A percentile compares a stretch with the other conserved stretches of the same genome.
Conservation (phyloP, 2,888 invertebrate species). For the Eupelmus urozonus region DNA sequence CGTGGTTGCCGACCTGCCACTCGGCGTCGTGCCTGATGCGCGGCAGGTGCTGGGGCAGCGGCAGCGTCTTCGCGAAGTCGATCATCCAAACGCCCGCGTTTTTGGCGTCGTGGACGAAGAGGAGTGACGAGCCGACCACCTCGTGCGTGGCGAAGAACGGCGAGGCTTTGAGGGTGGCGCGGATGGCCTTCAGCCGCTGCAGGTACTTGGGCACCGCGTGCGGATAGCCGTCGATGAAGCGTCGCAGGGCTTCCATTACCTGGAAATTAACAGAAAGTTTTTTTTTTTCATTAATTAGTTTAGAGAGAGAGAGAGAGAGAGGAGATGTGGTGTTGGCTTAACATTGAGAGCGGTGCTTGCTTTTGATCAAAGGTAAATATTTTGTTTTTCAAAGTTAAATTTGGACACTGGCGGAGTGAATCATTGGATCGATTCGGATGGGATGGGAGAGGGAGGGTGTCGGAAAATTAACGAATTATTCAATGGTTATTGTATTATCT, state of each 20-base stretch:
- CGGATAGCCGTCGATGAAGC: slow-evolving; percentile 89
- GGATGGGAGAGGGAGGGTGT: too few species aligned
- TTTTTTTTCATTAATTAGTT: too few species aligned
- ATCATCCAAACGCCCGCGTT: slow-evolving; percentile 97
- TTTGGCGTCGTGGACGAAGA: slow-evolving; percentile 94
- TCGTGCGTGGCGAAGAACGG: slow-evolving; percentile 95
- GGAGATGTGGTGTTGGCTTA: too few species aligned
- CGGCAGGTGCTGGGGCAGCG: slow-evolving; percentile 84
- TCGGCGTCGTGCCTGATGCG: slow-evolving; percentile 88
- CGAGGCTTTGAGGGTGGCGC: slow-evolving; percentile 89
- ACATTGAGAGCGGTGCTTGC: too few species aligned
- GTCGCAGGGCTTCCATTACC: slow-evolving; percentile 87
- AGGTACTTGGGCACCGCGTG: slow-evolving; percentile 89
- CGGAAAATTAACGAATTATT: too few species aligned
- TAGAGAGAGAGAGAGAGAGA: too few species aligned
- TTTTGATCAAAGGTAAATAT: too few species aligned
- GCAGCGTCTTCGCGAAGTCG: slow-evolving; percentile 97
- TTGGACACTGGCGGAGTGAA: too few species aligned
- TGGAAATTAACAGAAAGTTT: too few species aligned
- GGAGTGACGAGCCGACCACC: slow-evolving; percentile 94
- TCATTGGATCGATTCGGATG: too few species aligned
- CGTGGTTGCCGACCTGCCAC: slow-evolving; percentile 97
- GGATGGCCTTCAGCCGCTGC: slow-evolving; percentile 90
- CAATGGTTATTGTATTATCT: too few species aligned
- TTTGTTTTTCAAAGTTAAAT: not conserved